Evolutionary conservation across 2,888 invertebrate genomes (phyloP).

Genomic region (Labia minor): DNA sequence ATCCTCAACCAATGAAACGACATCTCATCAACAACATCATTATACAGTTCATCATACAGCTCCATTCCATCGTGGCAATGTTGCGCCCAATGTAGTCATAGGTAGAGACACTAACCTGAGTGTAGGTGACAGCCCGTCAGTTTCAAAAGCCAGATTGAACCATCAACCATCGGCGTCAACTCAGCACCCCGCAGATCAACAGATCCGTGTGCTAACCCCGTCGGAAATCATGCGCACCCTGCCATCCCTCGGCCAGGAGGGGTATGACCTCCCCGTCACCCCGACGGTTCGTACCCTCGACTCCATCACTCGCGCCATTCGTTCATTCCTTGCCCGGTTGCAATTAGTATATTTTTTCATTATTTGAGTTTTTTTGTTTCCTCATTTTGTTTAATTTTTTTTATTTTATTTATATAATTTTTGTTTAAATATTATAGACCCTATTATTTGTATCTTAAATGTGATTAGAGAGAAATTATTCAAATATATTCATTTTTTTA

Average conservation of each 20-base stretch:
- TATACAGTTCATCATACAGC: constrained; percentile 31
- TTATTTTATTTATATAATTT: no score
- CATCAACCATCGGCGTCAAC: constrained; percentile 27
- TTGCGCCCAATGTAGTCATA: constrained; percentile 23
- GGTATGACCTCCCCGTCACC: constrained; percentile 49
- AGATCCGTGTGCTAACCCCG: constrained; percentile 78
- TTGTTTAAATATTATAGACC: constrained; percentile 33
- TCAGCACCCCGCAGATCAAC: constrained; percentile 55
- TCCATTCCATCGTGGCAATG: constrained; percentile 15
- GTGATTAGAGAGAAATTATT: constrained; percentile 26
- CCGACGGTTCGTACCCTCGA: constrained; percentile 38
- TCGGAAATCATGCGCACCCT: constrained; percentile 85
- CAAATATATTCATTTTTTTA: constrained; percentile 28
- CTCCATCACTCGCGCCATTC: not conserved
- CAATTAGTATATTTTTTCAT: constrained; percentile 26
- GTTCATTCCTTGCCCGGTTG: constrained; percentile 19
- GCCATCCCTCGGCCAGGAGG: constrained; percentile 68
- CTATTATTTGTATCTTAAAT: constrained; percentile 31
- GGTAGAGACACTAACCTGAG: constrained; percentile 22
- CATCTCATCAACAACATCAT: constrained; percentile 28
- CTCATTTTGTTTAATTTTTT: constrained; percentile 31
- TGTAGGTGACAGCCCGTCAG: constrained; percentile 16
- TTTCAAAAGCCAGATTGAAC: constrained; percentile 7
- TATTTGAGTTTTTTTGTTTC: no score
- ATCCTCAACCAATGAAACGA: constrained; percentile 33